These are phyloP conservation scores for Pterocles burchelli DNA, from an alignment of 2,113 vertebrate species.

Conservation along the genomic window DNA sequence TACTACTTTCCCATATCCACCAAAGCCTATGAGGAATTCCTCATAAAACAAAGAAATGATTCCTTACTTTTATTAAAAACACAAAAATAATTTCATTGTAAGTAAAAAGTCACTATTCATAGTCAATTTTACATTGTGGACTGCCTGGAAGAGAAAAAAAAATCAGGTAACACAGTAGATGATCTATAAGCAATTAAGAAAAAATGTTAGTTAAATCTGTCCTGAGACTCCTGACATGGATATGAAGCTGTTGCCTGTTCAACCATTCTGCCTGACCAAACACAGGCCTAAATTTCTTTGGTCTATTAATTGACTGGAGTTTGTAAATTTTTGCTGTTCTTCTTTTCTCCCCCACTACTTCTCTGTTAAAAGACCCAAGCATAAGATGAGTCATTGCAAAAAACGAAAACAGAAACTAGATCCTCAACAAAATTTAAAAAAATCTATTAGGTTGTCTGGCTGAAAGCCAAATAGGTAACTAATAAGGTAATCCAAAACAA, in stretches of 20 bases:
- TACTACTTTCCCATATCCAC: neutral
- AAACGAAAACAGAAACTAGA: neutral
- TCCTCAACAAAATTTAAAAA: neutral
- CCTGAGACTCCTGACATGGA: neutral
- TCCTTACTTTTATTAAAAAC: neutral
- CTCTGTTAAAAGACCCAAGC: neutral
- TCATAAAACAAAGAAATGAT: neutral
- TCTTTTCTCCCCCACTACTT: neutral
- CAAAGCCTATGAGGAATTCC: neutral
- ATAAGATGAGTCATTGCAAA: neutral
- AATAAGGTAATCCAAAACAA: neutral
- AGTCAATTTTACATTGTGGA: neutral
- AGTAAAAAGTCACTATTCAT: neutral
- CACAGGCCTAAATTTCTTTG: neutral
- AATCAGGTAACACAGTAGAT: neutral
- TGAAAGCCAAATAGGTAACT: neutral
- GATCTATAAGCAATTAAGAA: constrained; percentile 3
- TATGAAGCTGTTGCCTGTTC: constrained; percentile 4
- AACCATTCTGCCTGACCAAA: neutral
- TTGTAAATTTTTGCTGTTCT: neutral
- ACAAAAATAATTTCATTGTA: neutral
- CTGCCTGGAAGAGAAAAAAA: neutral
- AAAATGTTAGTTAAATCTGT: constrained; percentile 29
- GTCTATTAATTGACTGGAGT: neutral
- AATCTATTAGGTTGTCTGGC: neutral